phyloP scores from a whole-genome alignment of 2,888 invertebrate species.

The Melanchra persicariae region DNA sequence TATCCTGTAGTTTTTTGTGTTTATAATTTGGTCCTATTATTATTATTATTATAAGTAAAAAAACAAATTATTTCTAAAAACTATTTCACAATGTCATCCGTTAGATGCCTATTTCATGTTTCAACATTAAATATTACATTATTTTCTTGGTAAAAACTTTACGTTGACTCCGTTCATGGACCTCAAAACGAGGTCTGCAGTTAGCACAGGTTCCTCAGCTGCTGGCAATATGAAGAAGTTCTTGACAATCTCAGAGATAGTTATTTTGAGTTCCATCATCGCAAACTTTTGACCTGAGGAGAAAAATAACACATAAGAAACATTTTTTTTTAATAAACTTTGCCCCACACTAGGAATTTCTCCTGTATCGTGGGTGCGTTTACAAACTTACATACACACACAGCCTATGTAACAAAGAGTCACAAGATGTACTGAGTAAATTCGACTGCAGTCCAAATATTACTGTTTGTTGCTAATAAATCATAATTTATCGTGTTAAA shows the following conservation, averaged over 20 bases:
- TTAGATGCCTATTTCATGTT: background rate
- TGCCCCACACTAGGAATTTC: too few relatives aligned
- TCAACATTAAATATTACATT: slow-evolving; percentile 14
- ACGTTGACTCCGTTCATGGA: slow-evolving; percentile 77
- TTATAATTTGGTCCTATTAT: too few relatives aligned
- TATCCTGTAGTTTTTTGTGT: too few relatives aligned
- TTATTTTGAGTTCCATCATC: slow-evolving; percentile 89
- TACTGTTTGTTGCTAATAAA: too few relatives aligned
- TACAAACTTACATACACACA: too few relatives aligned
- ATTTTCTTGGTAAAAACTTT: slow-evolving; percentile 70
- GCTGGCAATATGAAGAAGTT: slow-evolving; percentile 79
- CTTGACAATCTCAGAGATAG: slow-evolving; percentile 88
- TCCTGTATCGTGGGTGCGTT: too few relatives aligned
- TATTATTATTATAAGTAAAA: too few relatives aligned
- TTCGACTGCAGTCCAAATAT: too few relatives aligned
- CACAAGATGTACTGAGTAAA: too few relatives aligned
- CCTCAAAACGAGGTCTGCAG: slow-evolving; percentile 82
- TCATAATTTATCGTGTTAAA: too few relatives aligned
- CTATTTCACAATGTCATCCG: slow-evolving; percentile 17
- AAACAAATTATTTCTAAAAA: too few relatives aligned
- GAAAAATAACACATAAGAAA: background rate
- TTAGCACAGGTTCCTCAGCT: slow-evolving; percentile 79
- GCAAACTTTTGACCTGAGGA: slow-evolving; percentile 81
- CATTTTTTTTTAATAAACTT: too few relatives aligned
- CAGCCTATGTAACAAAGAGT: background rate